Conservation (phyloP, 2,113 vertebrate genomes). For the Heterochromis multidens region DNA sequence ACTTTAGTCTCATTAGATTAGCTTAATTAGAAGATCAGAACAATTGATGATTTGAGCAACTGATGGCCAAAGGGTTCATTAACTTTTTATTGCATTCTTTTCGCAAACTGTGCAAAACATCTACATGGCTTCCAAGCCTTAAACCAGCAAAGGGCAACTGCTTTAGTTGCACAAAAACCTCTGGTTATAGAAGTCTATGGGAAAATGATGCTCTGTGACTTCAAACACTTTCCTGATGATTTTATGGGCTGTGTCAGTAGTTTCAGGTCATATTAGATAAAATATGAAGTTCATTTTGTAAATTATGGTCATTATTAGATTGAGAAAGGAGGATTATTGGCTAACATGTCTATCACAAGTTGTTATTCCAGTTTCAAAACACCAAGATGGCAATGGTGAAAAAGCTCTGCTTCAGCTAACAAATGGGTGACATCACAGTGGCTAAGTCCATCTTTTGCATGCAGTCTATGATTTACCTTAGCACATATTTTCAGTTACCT, state of each 20-base stretch:
- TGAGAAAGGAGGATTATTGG: neutral
- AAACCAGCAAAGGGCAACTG: neutral
- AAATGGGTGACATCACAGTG: neutral
- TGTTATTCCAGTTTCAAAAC: neutral
- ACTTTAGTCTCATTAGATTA: neutral
- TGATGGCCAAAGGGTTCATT: neutral
- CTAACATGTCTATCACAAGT: neutral
- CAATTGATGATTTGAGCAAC: neutral
- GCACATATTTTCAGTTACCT: constrained; percentile 68
- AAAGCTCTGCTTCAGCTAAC: too few relatives aligned
- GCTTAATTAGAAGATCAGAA: neutral
- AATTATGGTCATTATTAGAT: neutral
- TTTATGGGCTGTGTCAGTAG: neutral
- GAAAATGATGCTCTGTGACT: neutral
- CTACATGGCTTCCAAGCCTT: neutral
- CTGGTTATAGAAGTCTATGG: neutral
- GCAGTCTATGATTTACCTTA: neutral
- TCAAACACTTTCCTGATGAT: neutral
- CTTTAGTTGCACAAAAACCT: neutral
- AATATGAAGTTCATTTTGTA: neutral
- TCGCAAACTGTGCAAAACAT: neutral
- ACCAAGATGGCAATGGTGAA: neutral
- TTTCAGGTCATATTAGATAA: neutral
- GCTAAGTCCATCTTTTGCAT: neutral
- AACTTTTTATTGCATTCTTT: neutral